Evolutionary conservation across 2,888 invertebrate species (phyloP), one percentile per base, ranked within the genome.

Genomic region (Netelia melanura): DNA sequence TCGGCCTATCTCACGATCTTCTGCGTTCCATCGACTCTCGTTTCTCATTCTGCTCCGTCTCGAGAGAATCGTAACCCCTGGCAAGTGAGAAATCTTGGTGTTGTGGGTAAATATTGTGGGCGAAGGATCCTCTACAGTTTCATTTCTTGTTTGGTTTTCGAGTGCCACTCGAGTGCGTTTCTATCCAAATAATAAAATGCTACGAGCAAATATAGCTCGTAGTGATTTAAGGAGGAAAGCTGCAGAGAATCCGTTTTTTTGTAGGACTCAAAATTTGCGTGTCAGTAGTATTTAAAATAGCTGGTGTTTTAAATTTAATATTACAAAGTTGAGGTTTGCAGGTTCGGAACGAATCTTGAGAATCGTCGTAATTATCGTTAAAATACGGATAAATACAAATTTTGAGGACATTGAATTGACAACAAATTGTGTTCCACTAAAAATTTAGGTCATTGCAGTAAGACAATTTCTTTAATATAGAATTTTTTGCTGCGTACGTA

Each of bases 101-200:
- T 89, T 89, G 87, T 86, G 87, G 84, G 91, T 89, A 90, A 91
- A 91, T 91, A 91, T 91, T 89, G 88, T 90, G 87, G 86, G 84
- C 85, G 85, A 89, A 90, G 90, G 84, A 89, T 88, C 86, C 88
- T 87, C 87, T 65, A 88, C 87, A 86, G 85, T 85, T 75, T 68
- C 88, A 86, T 86, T 48, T 10, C 75, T 74, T 87, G 79, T 64
- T 65, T 65, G 67, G 78, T 87, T 38, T 77, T 48, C 65, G 72
- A 54, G 81, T 88, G 25, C 44, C 48, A 56, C 87, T 89, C 84
- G 81, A 89, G 87, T 14, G 17, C 48, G 61, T 87, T 83, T 88
- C 87, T 87, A 87, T 88, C 87, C 86, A 88, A 89, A 89, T 86
- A 88, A 85, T 79, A 84, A 85, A 90, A 89, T 89, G 86, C 85